Base-by-base conservation (phyloP, 1,140 invertebrate genomes). In the Drosophila jambulina region DNA sequence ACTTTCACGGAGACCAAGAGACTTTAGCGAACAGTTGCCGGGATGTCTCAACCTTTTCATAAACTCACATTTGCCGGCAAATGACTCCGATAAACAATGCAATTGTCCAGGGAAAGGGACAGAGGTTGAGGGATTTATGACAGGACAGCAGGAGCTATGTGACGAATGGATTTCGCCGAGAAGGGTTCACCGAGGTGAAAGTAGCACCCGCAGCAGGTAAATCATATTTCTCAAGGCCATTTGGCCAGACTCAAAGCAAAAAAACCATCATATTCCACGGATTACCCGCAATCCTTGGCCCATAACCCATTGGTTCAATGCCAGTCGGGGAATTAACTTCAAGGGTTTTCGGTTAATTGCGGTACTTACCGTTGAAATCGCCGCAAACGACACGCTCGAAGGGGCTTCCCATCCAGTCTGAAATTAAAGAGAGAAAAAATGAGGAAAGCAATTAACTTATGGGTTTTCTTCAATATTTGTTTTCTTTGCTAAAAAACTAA, bases 321-420 rank as follows among this genome's bases (percentile, higher is more conserved):
- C 51, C 77, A 86, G 72, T 72, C 19, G 46, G 54, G 21, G 27
- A 70, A 80, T 87, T 87, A 79, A 83, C 67, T 82, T 77, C 74
- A 91, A 88, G 80, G 83, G 78, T 80, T 86, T 77, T 45, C 32
- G 56, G 51, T 57, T 70, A 68, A 82, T 87, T 61, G 76, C 57
- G 54, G 80, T 90, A 92, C 92, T 93, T 95, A 96, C 95, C 95
- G 94, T 95, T 95, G 92, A 96, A 97, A 96, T 97, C 96, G 96
- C 96, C 97, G 95, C 97, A 97, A 92, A 97, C 96, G 94, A 97
- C 97, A 94, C 97, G 95, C 94, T 97, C 97, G 94, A 97, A 97
- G 80, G 97, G 97, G 94, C 96, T 93, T 79, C 92, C 97, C 96
- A 97, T 97, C 97, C 97, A 97, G 95, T 97, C 97, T 97, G 95